Base-by-base conservation (phyloP, 2,113 vertebrate species). In the Callipepla californica region DNA sequence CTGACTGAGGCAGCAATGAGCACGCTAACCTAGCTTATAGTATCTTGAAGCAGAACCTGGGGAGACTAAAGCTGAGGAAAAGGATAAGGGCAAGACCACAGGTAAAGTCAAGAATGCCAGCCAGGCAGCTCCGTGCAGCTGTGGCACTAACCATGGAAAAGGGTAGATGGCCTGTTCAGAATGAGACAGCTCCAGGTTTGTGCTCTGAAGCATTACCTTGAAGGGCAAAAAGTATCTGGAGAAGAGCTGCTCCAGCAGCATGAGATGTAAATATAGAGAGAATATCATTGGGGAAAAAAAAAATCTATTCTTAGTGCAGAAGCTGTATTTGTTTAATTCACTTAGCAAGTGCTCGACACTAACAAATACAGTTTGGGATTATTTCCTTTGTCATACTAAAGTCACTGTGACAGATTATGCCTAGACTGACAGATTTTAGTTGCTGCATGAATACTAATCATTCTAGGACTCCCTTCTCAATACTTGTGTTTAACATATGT, bases 281-380 rank as follows among this genome's bases (percentile, higher is more conserved):
- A 70, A n/a, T 9, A 55, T 57, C 14, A 63, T 11, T 44, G 4
- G 34, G 5, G 25, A 36, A 18, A 68, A 87, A 67, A 91, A 61
- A 25, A 26, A 51, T 0, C 66, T 87, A 1, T 67, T 87, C 76
- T 85, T 76, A 67, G 45, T 80, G 66, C 3, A 77, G 75, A 76
- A 89, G 67, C 40, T 74, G 1, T 42, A 67, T 93, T 79, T 94
- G 79, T 90, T 88, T 80, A 78, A 94, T 91, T 92, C 85, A 92
- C 76, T 93, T 85, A 80, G 85, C 20, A 67, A 92, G 89, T 87
- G 78, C 42, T 80, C 89, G 93, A 85, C 87, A 91, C 40, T 91
- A 94, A 93, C 77, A 95, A 94, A 90, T 68, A 96, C 2, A 89
- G 80, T 85, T 92, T 93, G 78, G 86, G 89, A 92, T 92, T 93